Evolutionary conservation across 1,140 invertebrate genomes (phyloP), one percentile per base, ranked within the genome.

Genomic region (Sinella curviseta): DNA sequence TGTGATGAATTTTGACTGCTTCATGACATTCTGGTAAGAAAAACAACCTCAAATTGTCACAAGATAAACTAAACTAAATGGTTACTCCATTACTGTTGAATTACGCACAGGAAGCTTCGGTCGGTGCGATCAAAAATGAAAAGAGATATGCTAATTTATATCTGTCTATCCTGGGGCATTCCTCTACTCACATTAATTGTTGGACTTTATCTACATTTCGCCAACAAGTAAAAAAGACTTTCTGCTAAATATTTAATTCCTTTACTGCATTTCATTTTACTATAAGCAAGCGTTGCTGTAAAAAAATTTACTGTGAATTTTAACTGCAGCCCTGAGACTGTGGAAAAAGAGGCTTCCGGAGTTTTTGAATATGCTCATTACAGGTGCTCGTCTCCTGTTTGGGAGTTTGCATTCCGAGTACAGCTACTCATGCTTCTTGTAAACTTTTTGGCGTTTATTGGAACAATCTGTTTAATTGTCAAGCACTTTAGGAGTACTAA

Each of bases 351-450:
- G 33, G 55, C 55, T 26, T 12, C 30, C 17, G 70, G 77, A 1
- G 20, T 78, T 0, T 73, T 74, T 55, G 36, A 60, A 0, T 74
- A 67, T 20, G 77, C 67, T 12, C 77, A 78, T 28, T 33, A 67
- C n/a, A 34, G 77, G 54, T 78, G 77, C 48, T 78, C 77, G 30
- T 78, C 77, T 3, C 67, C 77, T 1, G 57, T 78, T 31, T 54
- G 77, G 70, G 77, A 78, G 31, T 74, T 78, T 36, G 77, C 34
- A 8, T 78, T 78, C 31, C 67, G 24, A 17, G 57, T 65, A n/a
- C 57, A 65, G 24, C 24, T 65, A n/a, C 26, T 65, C 24, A 14
- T 65, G 14, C 57, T 65, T 65, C 3, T 8, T 65, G 14, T 65
- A 26, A 65, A 65, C 24, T n/a, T 65, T 16, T 26, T 65, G 57